These are phyloP conservation scores for Nephrocerus scutellatus DNA, from an alignment of 2,888 invertebrate genomes.

Conservation along the genomic window DNA sequence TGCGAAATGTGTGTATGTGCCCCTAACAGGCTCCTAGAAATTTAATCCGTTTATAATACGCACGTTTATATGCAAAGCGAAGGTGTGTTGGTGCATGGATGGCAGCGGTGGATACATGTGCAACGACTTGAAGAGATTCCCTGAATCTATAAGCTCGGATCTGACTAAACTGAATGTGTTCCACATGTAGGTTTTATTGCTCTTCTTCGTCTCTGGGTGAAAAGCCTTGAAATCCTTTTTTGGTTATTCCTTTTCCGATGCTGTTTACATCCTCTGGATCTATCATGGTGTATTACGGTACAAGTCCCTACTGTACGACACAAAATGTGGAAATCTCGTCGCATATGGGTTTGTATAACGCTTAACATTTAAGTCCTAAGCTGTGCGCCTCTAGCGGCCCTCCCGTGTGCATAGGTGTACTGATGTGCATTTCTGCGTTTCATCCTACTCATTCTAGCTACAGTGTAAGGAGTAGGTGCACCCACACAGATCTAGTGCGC, in stretches of 20 bases:
- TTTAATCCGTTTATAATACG: conserved; percentile 46
- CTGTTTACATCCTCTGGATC: conserved; percentile 31
- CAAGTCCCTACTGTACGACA: too few species aligned
- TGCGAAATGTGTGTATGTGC: too few species aligned
- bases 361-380: conserved; percentile 43
- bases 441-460: too few species aligned
- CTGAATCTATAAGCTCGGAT: conserved; percentile 4
- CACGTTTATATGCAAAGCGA: conserved; percentile 40
- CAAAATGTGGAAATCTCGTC: conserved; percentile 32
- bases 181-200: conserved; percentile 1
- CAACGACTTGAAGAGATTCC: conserved; percentile 15
- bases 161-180: not conserved
- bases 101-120: conserved; percentile 5
- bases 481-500: conserved; percentile 7
- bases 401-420: too few species aligned
- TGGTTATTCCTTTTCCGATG: conserved; percentile 15
- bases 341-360: conserved; percentile 37
- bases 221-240: conserved; percentile 2
- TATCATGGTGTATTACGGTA: too few species aligned
- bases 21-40: conserved; percentile 35
- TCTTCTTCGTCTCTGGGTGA: conserved; percentile 1
- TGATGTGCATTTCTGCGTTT: too few species aligned
- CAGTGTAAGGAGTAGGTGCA: too few species aligned
- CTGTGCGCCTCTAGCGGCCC: too few species aligned
- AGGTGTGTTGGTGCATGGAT: conserved; percentile 22